A percentile compares a stretch with the other conserved stretches of the same genome.
phyloP scores from a whole-genome alignment of 2,797 vertebrate genomes.

The Erpetoichthys calabaricus region DNA sequence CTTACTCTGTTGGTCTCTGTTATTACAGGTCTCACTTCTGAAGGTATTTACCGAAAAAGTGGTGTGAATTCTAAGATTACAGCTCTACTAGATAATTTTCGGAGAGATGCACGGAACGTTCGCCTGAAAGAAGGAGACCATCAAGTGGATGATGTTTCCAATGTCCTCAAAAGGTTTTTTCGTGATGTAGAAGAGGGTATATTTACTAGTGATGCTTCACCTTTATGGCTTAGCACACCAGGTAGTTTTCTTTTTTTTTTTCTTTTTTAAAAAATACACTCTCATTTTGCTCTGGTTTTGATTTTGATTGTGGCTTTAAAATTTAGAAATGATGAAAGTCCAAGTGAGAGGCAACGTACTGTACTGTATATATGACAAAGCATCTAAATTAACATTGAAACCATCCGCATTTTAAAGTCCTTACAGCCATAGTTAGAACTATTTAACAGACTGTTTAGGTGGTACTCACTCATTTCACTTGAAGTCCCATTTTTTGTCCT shows the following conservation, averaged over 20 bases:
- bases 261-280: too few relatives aligned
- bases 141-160: slow-evolving; percentile 83
- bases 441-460: too few relatives aligned
- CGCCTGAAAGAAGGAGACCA: slow-evolving; percentile 73
- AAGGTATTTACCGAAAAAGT: slow-evolving; percentile 91
- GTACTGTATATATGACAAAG: too few relatives aligned
- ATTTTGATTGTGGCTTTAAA: background rate
- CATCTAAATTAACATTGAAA: too few relatives aligned
- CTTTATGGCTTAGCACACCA: slow-evolving; percentile 57
- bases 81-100: slow-evolving; percentile 59
- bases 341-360: too few relatives aligned
- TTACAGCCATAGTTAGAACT: too few relatives aligned
- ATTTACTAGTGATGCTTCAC: slow-evolving; percentile 48
- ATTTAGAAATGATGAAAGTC: too few relatives aligned
- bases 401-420: too few relatives aligned
- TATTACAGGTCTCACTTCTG: slow-evolving; percentile 64
- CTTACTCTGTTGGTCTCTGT: background rate
- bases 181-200: slow-evolving; percentile 71
- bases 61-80: slow-evolving; percentile 82
- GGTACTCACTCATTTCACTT: too few relatives aligned
- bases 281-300: background rate
- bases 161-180: slow-evolving; percentile 83
- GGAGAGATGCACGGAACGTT: slow-evolving; percentile 66
- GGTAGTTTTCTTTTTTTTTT: slow-evolving; percentile 22
- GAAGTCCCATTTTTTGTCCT: too few relatives aligned